Conservation (phyloP, 2,888 invertebrate species). For the Aphodius sticticus region DNA sequence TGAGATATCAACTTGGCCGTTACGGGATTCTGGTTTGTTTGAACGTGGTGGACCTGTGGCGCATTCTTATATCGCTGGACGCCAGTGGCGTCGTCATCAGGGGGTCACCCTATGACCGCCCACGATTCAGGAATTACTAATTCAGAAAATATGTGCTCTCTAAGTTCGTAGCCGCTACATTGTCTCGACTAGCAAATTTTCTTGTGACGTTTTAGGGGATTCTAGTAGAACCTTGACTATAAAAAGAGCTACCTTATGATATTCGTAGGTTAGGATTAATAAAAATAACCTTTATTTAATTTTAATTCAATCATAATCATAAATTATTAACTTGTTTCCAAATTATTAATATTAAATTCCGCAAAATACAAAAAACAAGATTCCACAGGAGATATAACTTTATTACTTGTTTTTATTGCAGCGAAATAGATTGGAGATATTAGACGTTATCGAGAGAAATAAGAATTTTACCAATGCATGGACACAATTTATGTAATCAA, state of each 20-base stretch:
- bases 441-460: too few relatives aligned
- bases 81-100: constrained; percentile 29
- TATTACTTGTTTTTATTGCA: too few relatives aligned
- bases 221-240: neutral
- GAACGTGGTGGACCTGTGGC: constrained; percentile 25
- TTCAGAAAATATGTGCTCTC: neutral
- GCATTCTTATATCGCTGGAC: constrained; percentile 36
- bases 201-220: neutral
- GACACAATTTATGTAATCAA: too few relatives aligned
- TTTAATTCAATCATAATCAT: too few relatives aligned
- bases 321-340: too few relatives aligned
- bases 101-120: constrained; percentile 18
- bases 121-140: neutral
- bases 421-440: too few relatives aligned
- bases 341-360: too few relatives aligned
- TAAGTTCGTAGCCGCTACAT: neutral
- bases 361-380: too few relatives aligned
- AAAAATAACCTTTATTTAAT: too few relatives aligned
- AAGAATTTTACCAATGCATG: too few relatives aligned
- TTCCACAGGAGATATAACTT: too few relatives aligned
- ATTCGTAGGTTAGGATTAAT: too few relatives aligned
- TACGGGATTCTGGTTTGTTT: constrained; percentile 8
- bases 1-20: neutral
- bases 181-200: neutral
- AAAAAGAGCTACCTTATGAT: neutral